Evolutionary conservation across 2,113 vertebrate genomes (phyloP).

Genomic region (Alethe diademata): DNA sequence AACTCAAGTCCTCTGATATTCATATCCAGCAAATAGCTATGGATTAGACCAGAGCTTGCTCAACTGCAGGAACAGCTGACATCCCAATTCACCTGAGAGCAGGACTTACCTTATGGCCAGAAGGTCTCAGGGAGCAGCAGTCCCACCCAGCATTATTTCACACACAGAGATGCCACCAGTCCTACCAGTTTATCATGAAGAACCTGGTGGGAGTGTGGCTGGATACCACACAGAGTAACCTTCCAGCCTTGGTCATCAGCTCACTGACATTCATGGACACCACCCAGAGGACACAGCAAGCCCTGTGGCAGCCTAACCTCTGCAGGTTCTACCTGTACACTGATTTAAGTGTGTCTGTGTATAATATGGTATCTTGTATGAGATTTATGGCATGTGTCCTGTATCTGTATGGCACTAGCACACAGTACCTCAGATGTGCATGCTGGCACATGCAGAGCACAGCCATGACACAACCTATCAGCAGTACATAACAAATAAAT

Average conservation of each 20-base stretch:
- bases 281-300: neutral
- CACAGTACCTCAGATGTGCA: accelerated
- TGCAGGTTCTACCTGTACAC: accelerated
- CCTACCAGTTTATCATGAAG: accelerated
- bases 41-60: neutral
- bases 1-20: neutral
- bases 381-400: accelerated
- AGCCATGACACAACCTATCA: neutral
- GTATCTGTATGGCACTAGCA: accelerated
- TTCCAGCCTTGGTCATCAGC: neutral
- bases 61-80: neutral
- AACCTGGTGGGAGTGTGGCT: accelerated
- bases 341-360: too few relatives aligned
- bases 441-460: neutral
- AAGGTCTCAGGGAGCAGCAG: neutral
- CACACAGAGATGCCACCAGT: accelerated
- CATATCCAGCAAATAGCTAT: neutral
- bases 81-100: neutral
- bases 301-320: neutral
- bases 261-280: neutral
- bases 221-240: accelerated
- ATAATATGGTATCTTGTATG: accelerated
- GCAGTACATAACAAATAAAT: neutral
- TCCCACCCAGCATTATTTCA: neutral
- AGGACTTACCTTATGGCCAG: neutral